Conservation (phyloP, 1,140 invertebrate genomes). For the Hirudo medicinalis region DNA sequence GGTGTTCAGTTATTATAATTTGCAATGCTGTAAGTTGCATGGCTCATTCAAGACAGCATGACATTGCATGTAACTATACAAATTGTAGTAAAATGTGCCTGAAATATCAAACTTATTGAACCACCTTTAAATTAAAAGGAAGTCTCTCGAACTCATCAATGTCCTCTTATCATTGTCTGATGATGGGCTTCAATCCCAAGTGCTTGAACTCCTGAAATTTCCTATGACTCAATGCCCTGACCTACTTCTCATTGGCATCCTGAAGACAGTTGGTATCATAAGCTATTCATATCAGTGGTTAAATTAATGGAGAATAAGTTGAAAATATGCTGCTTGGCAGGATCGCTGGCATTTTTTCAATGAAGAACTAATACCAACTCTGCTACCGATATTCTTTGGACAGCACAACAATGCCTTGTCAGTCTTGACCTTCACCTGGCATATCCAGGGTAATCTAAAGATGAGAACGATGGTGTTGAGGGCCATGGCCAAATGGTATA, state of each 20-base stretch:
- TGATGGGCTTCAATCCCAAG: conserved; percentile 56
- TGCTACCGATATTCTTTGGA: conserved; percentile 78
- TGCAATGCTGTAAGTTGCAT: too few relatives aligned
- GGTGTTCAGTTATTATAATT: too few relatives aligned
- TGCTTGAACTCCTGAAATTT: conserved; percentile 80
- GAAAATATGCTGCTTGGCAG: conserved; percentile 27
- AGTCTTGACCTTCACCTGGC: conserved; percentile 87
- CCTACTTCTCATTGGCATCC: conserved; percentile 67
- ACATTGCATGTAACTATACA: too few relatives aligned
- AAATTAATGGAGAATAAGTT: background rate
- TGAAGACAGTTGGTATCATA: conserved; percentile 51
- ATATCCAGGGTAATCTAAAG: conserved; percentile 41
- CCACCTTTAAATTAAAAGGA: conserved; percentile 33
- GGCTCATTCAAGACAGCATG: too few relatives aligned
- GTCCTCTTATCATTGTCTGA: conserved; percentile 71
- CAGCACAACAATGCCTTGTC: conserved; percentile 81
- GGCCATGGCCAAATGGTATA: conserved; percentile 61
- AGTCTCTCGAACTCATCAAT: conserved; percentile 54
- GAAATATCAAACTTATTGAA: too few relatives aligned
- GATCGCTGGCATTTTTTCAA: conserved; percentile 43
- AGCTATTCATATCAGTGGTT: background rate
- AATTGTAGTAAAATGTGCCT: too few relatives aligned
- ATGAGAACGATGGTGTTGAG: conserved; percentile 74
- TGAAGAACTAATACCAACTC: conserved; percentile 67
- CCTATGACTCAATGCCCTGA: conserved; percentile 85